Conservation (phyloP, 1,140 invertebrate species). For the Anastrepha ludens region DNA sequence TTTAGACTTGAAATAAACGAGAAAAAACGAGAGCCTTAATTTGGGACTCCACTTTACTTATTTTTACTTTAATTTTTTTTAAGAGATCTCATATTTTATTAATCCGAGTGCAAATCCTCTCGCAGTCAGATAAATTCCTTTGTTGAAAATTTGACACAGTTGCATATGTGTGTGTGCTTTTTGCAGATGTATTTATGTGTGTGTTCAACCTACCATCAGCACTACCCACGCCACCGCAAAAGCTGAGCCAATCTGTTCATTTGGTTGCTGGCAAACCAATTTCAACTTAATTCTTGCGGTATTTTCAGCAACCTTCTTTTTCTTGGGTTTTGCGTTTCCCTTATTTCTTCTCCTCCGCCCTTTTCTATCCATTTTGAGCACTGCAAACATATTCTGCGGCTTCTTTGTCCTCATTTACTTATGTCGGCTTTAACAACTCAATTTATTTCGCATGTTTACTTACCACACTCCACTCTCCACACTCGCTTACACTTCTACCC, state of each 20-base stretch:
- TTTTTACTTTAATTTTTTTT: too few species aligned
- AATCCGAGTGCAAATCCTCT: too few species aligned
- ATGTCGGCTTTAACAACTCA: slow-evolving; percentile 44
- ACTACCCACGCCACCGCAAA: not conserved
- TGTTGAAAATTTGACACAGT: too few species aligned
- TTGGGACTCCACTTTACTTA: too few species aligned
- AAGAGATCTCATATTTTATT: too few species aligned
- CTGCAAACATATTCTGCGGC: not conserved
- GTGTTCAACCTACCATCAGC: not conserved
- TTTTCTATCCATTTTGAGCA: not conserved
- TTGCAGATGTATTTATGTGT: too few species aligned
- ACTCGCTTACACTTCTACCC: not conserved
- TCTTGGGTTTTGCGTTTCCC: not conserved
- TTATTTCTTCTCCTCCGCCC: not conserved
- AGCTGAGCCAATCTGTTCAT: not conserved
- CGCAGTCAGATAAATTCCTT: too few species aligned
- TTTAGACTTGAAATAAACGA: too few species aligned
- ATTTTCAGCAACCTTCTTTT: not conserved
- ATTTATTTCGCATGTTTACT: slow-evolving; percentile 50
- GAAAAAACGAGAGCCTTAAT: too few species aligned
- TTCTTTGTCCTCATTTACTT: slow-evolving; percentile 46
- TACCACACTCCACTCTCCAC: not conserved
- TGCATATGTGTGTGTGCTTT: too few species aligned
- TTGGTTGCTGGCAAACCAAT: not conserved
- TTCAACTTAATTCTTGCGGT: not conserved